Evolutionary conservation across 2,888 invertebrate genomes (phyloP).

Genomic region (Drosophila paranaensis): DNA sequence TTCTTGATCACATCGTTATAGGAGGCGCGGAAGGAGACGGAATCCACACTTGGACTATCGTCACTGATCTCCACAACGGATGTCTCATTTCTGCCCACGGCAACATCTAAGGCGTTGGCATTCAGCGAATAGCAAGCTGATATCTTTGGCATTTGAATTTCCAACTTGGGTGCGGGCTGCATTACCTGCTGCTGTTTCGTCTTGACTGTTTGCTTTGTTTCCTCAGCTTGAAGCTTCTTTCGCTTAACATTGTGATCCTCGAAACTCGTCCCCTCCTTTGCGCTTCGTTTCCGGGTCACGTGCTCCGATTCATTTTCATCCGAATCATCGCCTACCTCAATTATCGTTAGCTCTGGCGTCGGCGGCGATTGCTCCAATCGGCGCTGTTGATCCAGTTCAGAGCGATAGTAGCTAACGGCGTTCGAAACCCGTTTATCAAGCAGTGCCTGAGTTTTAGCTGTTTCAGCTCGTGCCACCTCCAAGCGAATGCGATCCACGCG

Average conservation of each 20-base stretch:
- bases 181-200: not conserved
- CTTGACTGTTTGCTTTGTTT: not conserved
- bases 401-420: slow-evolving; percentile 76
- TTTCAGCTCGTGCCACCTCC: slow-evolving; percentile 64
- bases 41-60: slow-evolving; percentile 10
- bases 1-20: slow-evolving; percentile 81
- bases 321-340: slow-evolving; percentile 61
- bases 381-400: slow-evolving; percentile 59
- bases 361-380: slow-evolving; percentile 21
- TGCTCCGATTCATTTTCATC: slow-evolving; percentile 37
- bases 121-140: slow-evolving; percentile 78
- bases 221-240: not conserved
- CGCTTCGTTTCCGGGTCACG: slow-evolving; percentile 4
- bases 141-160: slow-evolving; percentile 76
- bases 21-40: slow-evolving; percentile 54
- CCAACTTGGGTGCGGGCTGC: slow-evolving; percentile 12
- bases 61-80: not conserved
- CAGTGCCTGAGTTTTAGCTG: slow-evolving; percentile 49
- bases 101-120: slow-evolving; percentile 22
- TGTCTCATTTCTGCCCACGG: not conserved
- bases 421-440: slow-evolving; percentile 69
- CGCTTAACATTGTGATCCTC: slow-evolving; percentile 21
- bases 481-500: slow-evolving; percentile 50
- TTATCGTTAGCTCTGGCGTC: slow-evolving; percentile 19
- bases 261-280: not conserved